Evolutionary conservation across 2,113 vertebrate species (phyloP), one percentile per base, ranked within the genome.

Genomic region (Chaetodon trifascialis): DNA sequence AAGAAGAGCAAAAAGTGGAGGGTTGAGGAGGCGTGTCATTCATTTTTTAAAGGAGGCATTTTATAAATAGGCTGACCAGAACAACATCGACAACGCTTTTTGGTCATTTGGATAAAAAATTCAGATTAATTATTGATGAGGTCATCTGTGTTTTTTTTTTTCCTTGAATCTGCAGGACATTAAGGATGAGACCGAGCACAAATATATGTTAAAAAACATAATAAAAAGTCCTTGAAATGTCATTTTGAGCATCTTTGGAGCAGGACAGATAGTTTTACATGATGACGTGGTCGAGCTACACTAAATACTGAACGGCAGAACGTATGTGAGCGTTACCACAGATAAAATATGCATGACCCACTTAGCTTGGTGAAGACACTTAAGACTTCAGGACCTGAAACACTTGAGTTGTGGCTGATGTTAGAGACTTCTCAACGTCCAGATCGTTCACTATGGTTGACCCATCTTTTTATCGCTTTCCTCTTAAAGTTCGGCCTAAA

Each of bases 291-390:
- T 23, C 47, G 62, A 84, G 34, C 23, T 70, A 12, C 47, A 1
- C 55, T 74, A 36, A 38, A 0, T 67, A 49, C 15, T 86, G 15
- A 78, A 75, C 62, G 63, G 66, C 63, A 71, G 73, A 75, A 86
- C 63, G 70, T 68, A 84, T 78, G 63, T 12, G 14, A 82, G 76
- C 54, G 38, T 70, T 67, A 73, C 17, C 15, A 2, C 49, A 74
- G 55, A 80, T 88, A 40, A 86, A 82, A 86, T 73, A 88, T 89
- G 85, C 72, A 82, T 88, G 87, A 86, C 73, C 83, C 59, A 88
- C 73, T 84, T 84, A 86, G 56, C 69, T 40, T n/a, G 14, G 21
- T 62, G 76, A 62, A 77, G 79, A 79, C 75, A 63, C 17, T 49
- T 11, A 84, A 40, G 69, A 66, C 49, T 72, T 81, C 38, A 60